Evolutionary conservation across 2,113 vertebrate genomes (phyloP).

Genomic region (Cynopterus brachyotis): DNA sequence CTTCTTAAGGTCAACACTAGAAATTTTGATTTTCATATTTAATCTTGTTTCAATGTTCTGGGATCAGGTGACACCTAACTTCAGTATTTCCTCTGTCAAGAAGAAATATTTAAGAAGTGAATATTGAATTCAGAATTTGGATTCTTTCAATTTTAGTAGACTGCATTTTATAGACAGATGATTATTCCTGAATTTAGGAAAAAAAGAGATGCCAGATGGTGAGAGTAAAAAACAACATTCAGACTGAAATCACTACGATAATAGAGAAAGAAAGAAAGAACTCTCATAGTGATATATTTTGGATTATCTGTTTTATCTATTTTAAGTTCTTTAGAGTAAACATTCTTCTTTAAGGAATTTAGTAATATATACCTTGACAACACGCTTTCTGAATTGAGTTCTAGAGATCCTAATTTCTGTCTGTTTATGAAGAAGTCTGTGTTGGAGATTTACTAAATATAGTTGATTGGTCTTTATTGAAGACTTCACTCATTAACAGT

Average conservation of each 20-base stretch:
- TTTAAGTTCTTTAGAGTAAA: constrained; percentile 17
- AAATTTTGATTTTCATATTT: background rate
- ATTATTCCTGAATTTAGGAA: constrained; percentile 31
- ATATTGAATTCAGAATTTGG: background rate
- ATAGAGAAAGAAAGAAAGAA: constrained; percentile 12
- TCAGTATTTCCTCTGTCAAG: background rate
- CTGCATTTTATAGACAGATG: constrained; percentile 38
- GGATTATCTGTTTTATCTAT: background rate
- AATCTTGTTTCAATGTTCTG: background rate
- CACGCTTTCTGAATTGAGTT: background rate
- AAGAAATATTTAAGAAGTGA: background rate
- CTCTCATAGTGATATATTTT: constrained; percentile 54
- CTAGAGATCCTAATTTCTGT: constrained; percentile 3
- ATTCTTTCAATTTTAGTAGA: constrained; percentile 40
- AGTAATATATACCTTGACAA: background rate
- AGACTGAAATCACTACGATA: constrained; percentile 30
- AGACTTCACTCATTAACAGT: background rate
- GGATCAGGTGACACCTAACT: background rate
- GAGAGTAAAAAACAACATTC: constrained; percentile 51
- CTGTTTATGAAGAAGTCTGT: background rate
- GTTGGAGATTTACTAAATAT: background rate
- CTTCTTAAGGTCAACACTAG: background rate
- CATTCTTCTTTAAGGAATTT: background rate
- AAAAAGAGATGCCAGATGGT: constrained; percentile 17
- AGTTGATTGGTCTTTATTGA: background rate